phyloP scores from a whole-genome alignment of 2,888 invertebrate species.

The Agelastica alni region DNA sequence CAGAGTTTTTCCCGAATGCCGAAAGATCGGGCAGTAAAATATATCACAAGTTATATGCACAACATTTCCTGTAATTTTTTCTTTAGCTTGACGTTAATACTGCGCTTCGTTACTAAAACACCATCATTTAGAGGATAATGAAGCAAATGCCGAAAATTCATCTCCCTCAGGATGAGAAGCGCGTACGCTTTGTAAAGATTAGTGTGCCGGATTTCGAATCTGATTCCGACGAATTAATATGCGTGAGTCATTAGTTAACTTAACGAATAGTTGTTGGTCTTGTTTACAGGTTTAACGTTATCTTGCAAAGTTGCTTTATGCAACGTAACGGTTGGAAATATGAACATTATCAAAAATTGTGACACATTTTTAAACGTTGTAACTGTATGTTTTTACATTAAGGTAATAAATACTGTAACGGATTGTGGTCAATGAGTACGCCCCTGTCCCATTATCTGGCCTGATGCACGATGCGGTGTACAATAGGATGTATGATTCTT shows the following conservation, averaged over 20 bases:
- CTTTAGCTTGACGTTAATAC: conserved; percentile 17
- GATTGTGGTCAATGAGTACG: no score
- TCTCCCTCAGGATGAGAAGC: conserved; percentile 49
- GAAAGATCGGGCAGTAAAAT: not conserved
- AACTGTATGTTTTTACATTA: no score
- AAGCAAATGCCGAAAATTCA: conserved; percentile 45
- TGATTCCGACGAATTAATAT: conserved; percentile 53
- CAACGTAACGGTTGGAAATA: no score
- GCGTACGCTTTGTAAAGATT: conserved; percentile 55
- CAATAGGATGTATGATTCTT: no score
- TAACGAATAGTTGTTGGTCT: conserved; percentile 45
- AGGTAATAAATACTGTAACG: no score
- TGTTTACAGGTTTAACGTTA: no score
- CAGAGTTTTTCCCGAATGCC: no score
- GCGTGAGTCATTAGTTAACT: conserved; percentile 54
- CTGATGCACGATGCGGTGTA: no score
- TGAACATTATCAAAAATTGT: no score
- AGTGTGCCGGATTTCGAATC: conserved; percentile 44
- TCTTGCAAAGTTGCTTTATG: no score
- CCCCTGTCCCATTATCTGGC: no score
- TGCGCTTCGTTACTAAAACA: conserved; percentile 19
- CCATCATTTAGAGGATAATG: conserved; percentile 30
- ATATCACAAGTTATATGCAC: not conserved
- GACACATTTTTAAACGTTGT: no score
- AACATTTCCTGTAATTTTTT: conserved; percentile 10